Percentiles rank a stretch among this genome's conserved stretches.
phyloP scores from a whole-genome alignment of 2,888 invertebrate species.

The Dinocampus coccinellae region DNA sequence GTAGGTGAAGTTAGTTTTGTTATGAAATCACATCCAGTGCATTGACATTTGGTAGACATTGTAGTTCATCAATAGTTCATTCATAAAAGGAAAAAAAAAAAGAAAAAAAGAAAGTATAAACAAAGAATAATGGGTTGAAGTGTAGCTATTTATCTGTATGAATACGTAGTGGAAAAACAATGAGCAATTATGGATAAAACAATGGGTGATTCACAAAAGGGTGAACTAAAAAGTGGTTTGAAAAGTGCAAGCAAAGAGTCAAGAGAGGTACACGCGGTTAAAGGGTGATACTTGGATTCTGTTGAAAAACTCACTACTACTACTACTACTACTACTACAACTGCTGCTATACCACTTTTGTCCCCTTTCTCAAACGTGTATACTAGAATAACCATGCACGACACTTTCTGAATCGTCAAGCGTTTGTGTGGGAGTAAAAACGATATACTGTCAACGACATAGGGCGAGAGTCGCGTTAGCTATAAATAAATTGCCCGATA shows the following conservation, averaged over 20 bases:
- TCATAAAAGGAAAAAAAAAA: not conserved
- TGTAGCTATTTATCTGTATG: not conserved
- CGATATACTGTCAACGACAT: not conserved
- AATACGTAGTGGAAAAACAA: not conserved
- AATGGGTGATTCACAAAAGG: not conserved
- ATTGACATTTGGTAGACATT: not conserved
- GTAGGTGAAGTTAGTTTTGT: not conserved
- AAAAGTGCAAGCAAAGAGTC: not conserved
- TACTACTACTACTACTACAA: not conserved
- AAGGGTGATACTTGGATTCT: not conserved
- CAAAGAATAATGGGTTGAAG: not conserved
- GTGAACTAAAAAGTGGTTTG: constrained; percentile 1
- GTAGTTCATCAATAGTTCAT: not conserved
- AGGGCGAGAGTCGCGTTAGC: not conserved
- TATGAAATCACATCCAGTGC: not conserved
- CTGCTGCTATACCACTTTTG: too few relatives aligned
- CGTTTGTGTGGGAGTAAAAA: not conserved
- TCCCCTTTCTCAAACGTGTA: not conserved
- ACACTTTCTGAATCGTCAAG: not conserved
- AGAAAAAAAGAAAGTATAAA: not conserved
- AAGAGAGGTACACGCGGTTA: not conserved
- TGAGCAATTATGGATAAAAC: not conserved
- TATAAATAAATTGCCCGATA: not conserved
- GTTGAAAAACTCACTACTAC: not conserved
- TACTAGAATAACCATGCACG: not conserved